Base-by-base conservation (phyloP, 2,797 vertebrate genomes). In the Enteromius anoplus region DNA sequence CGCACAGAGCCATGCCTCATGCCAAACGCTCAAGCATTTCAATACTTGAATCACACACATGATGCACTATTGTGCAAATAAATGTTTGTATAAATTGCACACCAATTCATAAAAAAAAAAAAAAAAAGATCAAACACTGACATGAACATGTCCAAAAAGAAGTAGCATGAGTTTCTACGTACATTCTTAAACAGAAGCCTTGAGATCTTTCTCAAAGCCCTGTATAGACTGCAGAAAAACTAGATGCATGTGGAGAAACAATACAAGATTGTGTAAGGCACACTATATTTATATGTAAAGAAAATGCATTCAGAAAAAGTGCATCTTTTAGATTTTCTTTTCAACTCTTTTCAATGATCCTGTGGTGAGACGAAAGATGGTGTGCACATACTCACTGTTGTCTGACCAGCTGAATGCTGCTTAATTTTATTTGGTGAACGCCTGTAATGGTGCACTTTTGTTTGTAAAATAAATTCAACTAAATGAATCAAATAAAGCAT, bases 151-250 rank as follows among this genome's bases (percentile, higher is more conserved):
- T 78, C 78, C 75, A 68, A 70, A 75, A 87, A 82, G 80, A 83
- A 34, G 85, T 68, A 82, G 34, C 37, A 75, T 87, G 83, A 79
- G 84, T 78, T 86, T 64, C 82, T 81, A 94, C 94, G 86, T 94
- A 94, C 92, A 81, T 92, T 91, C 87, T 91, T 91, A 86, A 92
- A 93, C 84, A 94, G 91, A 85, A 94, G 91, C 88, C 89, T 91
- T 88, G 93, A 90, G 86, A 93, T 90, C 89, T 93, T 93, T 83
- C 87, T 90, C 85, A 93, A 88, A 88, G 92, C 92, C 87, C 91
- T 92, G 92, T 90, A 93, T 32, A 94, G 65, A 80, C 85, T 92
- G 92, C 90, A 93, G 83, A 94, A 91, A 85, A 93, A 85, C 93
- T 94, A 88, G 84, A 88, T 85, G 84, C 83, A 83, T 86, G 85